A percentile compares a stretch with the other conserved stretches of the same genome.
These are phyloP conservation scores for Drosophila sturtevanti DNA, from an alignment of 1,140 invertebrate genomes.

Conservation along the genomic window DNA sequence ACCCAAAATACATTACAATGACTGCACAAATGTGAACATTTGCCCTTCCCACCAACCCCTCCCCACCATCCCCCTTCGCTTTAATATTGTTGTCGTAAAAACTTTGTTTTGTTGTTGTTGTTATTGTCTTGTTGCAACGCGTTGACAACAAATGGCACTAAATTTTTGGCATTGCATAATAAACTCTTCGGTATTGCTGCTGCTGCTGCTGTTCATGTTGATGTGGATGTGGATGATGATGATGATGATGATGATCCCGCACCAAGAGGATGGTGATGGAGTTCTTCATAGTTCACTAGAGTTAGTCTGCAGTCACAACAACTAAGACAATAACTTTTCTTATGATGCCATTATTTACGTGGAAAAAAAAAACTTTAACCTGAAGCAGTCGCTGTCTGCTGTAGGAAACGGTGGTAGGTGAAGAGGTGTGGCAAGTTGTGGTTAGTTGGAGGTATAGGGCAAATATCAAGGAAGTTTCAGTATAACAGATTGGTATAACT, in stretches of 20 bases:
- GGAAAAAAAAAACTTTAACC: conserved; percentile 67
- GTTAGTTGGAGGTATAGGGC: neutral
- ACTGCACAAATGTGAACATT: conserved; percentile 73
- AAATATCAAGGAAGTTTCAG: neutral
- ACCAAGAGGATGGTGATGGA: neutral
- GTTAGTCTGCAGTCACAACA: conserved; percentile 30
- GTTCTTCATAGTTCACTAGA: conserved; percentile 34
- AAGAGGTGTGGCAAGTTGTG: too few relatives aligned
- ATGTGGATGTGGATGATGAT: neutral
- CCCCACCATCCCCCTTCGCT: neutral
- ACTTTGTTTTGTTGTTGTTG: conserved; percentile 34
- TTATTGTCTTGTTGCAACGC: conserved; percentile 62
- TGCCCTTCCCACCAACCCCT: conserved; percentile 12
- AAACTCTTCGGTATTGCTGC: conserved; percentile 44
- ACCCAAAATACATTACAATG: conserved; percentile 70
- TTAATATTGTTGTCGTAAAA: conserved; percentile 51
- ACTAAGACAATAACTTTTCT: conserved; percentile 73
- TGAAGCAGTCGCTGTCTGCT: conserved; percentile 25
- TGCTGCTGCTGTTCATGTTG: conserved; percentile 52
- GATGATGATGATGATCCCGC: conserved; percentile 21
- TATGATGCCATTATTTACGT: conserved; percentile 76
- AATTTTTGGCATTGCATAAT: conserved; percentile 78
- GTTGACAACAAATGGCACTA: conserved; percentile 79
- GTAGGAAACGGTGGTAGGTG: conserved; percentile 27
- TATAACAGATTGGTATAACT: too few relatives aligned